Evolutionary conservation across 2,113 vertebrate genomes (phyloP).

Genomic region (Micronisus gabar): DNA sequence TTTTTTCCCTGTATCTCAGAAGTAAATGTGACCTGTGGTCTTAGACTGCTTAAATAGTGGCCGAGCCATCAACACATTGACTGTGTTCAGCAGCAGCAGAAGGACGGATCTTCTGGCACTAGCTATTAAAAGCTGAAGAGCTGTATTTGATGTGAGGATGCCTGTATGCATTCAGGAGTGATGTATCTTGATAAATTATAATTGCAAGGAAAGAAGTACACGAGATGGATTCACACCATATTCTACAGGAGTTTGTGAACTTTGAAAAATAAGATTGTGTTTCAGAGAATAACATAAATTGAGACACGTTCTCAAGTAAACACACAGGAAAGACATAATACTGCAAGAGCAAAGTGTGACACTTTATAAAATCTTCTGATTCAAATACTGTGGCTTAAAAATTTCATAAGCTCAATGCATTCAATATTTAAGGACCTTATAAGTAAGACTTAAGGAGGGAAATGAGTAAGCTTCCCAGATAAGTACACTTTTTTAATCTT

Average conservation of each 20-base stretch:
- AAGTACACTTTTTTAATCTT: background rate
- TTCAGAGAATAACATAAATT: background rate
- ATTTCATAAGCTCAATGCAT: background rate
- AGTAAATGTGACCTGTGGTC: background rate
- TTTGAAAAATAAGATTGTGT: background rate
- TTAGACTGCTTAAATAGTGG: background rate
- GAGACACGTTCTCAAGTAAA: background rate
- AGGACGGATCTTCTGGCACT: background rate
- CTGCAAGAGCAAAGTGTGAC: background rate
- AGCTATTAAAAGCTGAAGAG: background rate
- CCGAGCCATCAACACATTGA: background rate
- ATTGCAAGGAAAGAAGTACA: background rate
- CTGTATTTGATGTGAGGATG: background rate
- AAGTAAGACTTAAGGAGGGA: background rate
- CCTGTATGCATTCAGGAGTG: background rate
- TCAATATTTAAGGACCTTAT: background rate
- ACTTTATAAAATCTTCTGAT: background rate
- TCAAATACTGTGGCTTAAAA: background rate
- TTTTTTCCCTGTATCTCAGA: background rate
- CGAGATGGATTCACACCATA: background rate
- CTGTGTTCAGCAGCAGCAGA: background rate
- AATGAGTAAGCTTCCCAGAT: background rate
- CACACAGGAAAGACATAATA: background rate
- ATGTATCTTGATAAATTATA: background rate
- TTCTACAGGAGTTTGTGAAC: background rate